phyloP scores from a whole-genome alignment of 2,797 vertebrate genomes.

The Mus caroli region DNA sequence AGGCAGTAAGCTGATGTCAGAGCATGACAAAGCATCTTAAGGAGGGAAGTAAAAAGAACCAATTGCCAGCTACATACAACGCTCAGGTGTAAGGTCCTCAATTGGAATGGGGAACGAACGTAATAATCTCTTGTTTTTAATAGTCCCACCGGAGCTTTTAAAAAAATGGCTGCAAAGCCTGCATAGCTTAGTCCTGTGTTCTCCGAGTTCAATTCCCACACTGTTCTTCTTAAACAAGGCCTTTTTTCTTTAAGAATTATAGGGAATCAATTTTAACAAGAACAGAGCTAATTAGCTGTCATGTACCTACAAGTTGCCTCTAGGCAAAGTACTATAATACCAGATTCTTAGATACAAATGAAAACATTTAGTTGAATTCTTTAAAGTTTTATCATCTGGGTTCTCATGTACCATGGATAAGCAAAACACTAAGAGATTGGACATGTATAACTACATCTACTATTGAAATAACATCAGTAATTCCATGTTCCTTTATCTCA shows the following conservation, averaged over 20 bases:
- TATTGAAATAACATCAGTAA: constrained; percentile 54
- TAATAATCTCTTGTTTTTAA: constrained; percentile 75
- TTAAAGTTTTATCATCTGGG: constrained; percentile 52
- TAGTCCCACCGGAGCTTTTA: constrained; percentile 71
- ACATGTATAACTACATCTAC: not conserved
- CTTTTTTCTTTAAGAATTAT: constrained; percentile 60
- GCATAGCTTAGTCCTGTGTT: constrained; percentile 67
- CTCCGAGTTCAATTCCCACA: constrained; percentile 70
- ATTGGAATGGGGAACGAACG: constrained; percentile 67
- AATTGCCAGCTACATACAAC: not conserved
- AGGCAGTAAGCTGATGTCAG: not conserved
- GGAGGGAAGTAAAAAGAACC: constrained; percentile 14
- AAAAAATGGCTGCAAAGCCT: constrained; percentile 68
- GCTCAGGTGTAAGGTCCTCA: not conserved
- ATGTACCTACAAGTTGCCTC: constrained; percentile 43
- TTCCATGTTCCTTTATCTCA: not conserved
- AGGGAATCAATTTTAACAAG: constrained; percentile 67
- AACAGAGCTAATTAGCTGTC: constrained; percentile 66
- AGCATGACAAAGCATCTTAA: not conserved
- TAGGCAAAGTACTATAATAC: not conserved
- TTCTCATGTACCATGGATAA: constrained; percentile 54
- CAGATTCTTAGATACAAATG: constrained; percentile 56
- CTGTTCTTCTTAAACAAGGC: constrained; percentile 48
- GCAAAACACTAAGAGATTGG: constrained; percentile 23
- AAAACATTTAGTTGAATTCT: constrained; percentile 42